Evolutionary conservation across 1,140 invertebrate species (phyloP).

Genomic region (Zaprionus vittiger): DNA sequence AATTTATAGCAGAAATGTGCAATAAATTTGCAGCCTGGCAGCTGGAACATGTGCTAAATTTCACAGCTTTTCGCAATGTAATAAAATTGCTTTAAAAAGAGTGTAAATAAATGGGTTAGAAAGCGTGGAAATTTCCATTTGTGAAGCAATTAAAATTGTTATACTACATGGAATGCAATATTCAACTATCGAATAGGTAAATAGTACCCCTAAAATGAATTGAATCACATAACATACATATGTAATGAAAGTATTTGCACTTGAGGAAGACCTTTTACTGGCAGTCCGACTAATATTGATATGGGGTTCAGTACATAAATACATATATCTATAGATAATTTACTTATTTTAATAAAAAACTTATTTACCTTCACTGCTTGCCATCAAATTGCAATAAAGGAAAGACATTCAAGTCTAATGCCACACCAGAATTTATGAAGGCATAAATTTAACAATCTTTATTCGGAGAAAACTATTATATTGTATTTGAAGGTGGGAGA

Average conservation of each 20-base stretch:
- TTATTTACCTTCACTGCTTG: not conserved
- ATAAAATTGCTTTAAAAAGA: not conserved
- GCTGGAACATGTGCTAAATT: not conserved
- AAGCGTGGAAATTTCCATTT: not conserved
- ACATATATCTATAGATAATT: not conserved
- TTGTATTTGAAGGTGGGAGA: not conserved
- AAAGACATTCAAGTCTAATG: not conserved
- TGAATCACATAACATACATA: too few relatives aligned
- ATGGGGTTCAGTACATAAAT: not conserved
- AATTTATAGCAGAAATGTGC: conserved; percentile 1
- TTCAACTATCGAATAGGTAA: not conserved
- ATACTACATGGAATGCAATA: not conserved
- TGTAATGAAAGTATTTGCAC: too few relatives aligned
- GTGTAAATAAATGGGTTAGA: not conserved
- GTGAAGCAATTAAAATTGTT: not conserved
- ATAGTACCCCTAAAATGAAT: not conserved
- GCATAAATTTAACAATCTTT: not conserved
- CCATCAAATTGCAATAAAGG: not conserved
- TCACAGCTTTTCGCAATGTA: not conserved
- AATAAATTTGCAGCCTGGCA: not conserved
- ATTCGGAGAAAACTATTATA: not conserved
- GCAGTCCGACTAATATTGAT: too few relatives aligned
- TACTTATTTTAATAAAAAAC: not conserved
- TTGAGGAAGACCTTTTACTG: too few relatives aligned
- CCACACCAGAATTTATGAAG: not conserved